phyloP scores from a whole-genome alignment of 2,888 invertebrate species.

The Saturnia pavonia region DNA sequence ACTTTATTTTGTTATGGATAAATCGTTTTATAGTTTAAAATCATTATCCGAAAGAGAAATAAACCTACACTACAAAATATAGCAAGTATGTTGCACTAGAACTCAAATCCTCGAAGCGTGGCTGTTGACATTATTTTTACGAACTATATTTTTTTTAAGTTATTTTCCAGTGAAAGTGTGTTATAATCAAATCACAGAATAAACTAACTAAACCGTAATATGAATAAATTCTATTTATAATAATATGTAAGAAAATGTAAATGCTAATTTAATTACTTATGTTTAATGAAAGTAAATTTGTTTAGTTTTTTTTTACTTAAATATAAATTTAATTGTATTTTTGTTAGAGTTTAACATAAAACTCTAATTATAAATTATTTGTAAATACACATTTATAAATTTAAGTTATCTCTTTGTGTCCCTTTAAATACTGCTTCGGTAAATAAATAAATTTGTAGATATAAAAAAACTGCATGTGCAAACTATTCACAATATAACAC shows the following conservation, averaged over 20 bases:
- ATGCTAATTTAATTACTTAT: neutral
- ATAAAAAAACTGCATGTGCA: too few relatives aligned
- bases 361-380: neutral
- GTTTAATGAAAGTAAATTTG: neutral
- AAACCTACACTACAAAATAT: too few relatives aligned
- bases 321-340: neutral
- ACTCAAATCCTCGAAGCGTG: neutral
- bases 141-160: neutral
- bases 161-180: neutral
- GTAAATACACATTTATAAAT: neutral
- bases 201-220: neutral
- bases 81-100: too few relatives aligned
- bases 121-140: neutral
- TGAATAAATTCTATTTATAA: neutral
- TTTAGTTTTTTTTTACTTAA: neutral
- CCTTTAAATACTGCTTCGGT: neutral
- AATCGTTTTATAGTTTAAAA: too few relatives aligned
- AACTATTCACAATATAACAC: too few relatives aligned
- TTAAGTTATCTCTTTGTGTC: neutral
- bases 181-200: neutral
- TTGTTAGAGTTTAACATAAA: neutral
- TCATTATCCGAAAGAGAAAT: too few relatives aligned
- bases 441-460: too few relatives aligned
- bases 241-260: neutral
- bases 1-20: too few relatives aligned